Evolutionary conservation across 2,888 invertebrate species (phyloP).

Genomic region (Andrena hattorfiana): DNA sequence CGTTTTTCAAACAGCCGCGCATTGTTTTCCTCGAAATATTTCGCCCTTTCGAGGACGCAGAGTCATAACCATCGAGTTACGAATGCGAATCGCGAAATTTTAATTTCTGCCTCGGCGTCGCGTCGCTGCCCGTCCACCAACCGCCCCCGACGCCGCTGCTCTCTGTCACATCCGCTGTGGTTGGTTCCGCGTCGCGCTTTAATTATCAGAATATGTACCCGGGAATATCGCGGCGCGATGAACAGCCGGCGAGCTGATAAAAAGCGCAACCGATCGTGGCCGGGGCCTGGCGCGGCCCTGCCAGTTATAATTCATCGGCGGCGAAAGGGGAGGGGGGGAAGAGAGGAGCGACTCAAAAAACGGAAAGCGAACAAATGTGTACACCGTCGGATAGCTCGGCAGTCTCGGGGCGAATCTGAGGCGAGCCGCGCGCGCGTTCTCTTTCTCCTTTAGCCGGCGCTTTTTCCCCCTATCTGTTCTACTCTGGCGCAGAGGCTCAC

Average conservation of each 20-base stretch:
- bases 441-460: neutral
- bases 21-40: conserved; percentile 13
- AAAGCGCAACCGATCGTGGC: conserved; percentile 47
- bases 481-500: conserved; percentile 20
- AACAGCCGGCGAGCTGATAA: conserved; percentile 52
- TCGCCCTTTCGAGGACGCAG: neutral
- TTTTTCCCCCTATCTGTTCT: conserved; percentile 18
- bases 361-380: conserved; percentile 13
- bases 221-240: conserved; percentile 43
- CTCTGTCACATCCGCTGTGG: neutral
- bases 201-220: conserved; percentile 56
- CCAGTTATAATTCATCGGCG: conserved; percentile 61
- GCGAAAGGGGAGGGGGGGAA: neutral
- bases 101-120: neutral
- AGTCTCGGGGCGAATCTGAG: conserved; percentile 48
- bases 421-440: conserved; percentile 19
- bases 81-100: conserved; percentile 8
- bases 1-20: neutral
- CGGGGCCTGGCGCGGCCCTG: conserved; percentile 23
- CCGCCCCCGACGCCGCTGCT: neutral
- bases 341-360: conserved; percentile 1
- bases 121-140: neutral
- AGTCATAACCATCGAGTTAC: neutral
- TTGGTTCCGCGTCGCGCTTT: conserved; percentile 34
- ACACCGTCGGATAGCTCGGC: conserved; percentile 31